These are phyloP conservation scores for Sipunculus nudus DNA, from an alignment of 2,888 invertebrate species.

Conservation along the genomic window DNA sequence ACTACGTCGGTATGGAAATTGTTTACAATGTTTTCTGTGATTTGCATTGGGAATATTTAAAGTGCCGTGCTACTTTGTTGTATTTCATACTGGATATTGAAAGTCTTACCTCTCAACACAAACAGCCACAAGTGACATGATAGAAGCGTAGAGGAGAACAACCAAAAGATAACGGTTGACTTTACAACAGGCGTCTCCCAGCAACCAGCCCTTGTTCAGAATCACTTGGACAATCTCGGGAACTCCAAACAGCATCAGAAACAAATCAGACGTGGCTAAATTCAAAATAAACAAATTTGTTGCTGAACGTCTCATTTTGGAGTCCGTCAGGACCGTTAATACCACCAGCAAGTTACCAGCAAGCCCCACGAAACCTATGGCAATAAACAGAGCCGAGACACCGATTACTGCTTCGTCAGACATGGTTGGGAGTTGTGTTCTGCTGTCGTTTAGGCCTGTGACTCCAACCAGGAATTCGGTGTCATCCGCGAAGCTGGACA, in stretches of 20 bases:
- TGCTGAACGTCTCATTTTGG: conserved; percentile 59
- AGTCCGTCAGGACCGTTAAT: conserved; percentile 58
- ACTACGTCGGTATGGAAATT: too few species aligned
- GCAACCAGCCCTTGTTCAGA: conserved; percentile 56
- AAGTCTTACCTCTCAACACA: conserved; percentile 63
- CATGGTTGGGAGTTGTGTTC: too few species aligned
- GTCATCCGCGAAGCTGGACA: too few species aligned
- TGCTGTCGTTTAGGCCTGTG: too few species aligned
- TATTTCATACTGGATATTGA: too few species aligned
- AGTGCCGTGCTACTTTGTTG: too few species aligned
- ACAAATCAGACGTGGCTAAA: conserved; percentile 62
- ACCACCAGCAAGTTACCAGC: conserved; percentile 59
- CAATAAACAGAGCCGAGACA: conserved; percentile 55
- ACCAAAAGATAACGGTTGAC: conserved; percentile 64
- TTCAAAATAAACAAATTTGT: conserved; percentile 64
- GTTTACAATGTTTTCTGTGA: too few species aligned
- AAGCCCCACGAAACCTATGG: conserved; percentile 59
- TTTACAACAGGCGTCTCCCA: conserved; percentile 58
- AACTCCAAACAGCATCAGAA: conserved; percentile 63
- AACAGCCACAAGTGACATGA: conserved; percentile 66
- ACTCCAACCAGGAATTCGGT: too few species aligned
- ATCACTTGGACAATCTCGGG: conserved; percentile 64
- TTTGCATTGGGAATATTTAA: too few species aligned
- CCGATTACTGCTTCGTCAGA: conserved; percentile 16
- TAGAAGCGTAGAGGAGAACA: conserved; percentile 66